Conservation (phyloP, 1,140 invertebrate species). For the Drosophila baimaii region DNA sequence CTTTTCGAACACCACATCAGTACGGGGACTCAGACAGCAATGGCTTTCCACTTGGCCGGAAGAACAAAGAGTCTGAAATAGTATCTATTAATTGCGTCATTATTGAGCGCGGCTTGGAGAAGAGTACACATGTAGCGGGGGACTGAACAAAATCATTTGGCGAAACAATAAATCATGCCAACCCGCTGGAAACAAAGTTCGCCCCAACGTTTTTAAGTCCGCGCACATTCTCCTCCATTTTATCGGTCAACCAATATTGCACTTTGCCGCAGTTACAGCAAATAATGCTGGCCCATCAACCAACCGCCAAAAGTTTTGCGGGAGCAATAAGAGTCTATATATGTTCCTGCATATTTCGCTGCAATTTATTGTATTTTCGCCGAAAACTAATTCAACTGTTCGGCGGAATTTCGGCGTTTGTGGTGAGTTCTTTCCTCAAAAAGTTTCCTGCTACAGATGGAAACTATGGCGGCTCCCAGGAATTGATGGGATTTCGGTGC, state of each 20-base stretch:
- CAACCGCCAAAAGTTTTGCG: conserved; percentile 19
- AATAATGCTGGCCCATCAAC: conserved; percentile 24
- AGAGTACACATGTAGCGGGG: too few relatives aligned
- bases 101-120: not conserved
- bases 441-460: conserved; percentile 32
- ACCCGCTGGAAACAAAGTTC: conserved; percentile 1
- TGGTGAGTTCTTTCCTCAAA: conserved; percentile 24
- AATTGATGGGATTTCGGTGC: conserved; percentile 20
- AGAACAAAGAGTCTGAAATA: conserved; percentile 39
- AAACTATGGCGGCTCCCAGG: conserved; percentile 15
- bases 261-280: conserved; percentile 39
- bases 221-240: conserved; percentile 10
- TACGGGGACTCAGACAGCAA: not conserved
- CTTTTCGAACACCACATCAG: conserved; percentile 17
- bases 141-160: not conserved
- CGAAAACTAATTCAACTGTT: conserved; percentile 61
- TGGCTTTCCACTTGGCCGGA: conserved; percentile 19
- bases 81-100: not conserved
- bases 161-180: conserved; percentile 7
- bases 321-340: conserved; percentile 47
- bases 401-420: conserved; percentile 60
- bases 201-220: conserved; percentile 6
- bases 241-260: conserved; percentile 36
- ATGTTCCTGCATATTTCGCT: conserved; percentile 21
- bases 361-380: conserved; percentile 20